A percentile compares a stretch with the other conserved stretches of the same genome.
phyloP scores from a whole-genome alignment of 2,113 vertebrate genomes.

The Pteropus alecto region DNA sequence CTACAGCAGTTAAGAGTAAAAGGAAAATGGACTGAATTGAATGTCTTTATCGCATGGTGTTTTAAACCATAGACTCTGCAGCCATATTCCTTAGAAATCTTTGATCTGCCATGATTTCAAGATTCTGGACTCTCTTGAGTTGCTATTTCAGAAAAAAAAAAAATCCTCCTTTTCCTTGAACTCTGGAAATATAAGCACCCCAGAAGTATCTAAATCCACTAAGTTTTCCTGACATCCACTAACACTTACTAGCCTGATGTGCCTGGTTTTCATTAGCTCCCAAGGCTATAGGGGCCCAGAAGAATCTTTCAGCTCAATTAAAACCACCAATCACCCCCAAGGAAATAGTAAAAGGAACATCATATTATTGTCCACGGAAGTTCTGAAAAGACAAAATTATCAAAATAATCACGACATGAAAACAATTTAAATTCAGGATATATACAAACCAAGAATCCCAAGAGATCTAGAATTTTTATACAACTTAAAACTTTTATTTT shows the following conservation, averaged over 20 bases:
- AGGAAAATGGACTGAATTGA: neutral
- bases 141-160: neutral
- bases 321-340: constrained; percentile 32
- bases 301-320: constrained; percentile 17
- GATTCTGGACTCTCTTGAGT: neutral
- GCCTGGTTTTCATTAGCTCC: neutral
- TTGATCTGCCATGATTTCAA: neutral
- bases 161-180: neutral
- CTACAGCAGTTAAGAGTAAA: neutral
- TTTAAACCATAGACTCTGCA: neutral
- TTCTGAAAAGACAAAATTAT: constrained; percentile 36
- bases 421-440: constrained; percentile 5
- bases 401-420: neutral
- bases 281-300: neutral
- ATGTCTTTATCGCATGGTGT: neutral
- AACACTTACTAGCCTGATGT: neutral
- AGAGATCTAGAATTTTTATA: neutral
- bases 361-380: neutral
- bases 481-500: neutral
- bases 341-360: neutral
- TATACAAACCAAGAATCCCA: neutral
- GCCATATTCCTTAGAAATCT: neutral
- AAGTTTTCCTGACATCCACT: neutral
- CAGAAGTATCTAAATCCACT: neutral
- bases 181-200: neutral